These are phyloP conservation scores for Patagioenas fasciata DNA, from an alignment of 2,113 vertebrate genomes.

Conservation along the genomic window DNA sequence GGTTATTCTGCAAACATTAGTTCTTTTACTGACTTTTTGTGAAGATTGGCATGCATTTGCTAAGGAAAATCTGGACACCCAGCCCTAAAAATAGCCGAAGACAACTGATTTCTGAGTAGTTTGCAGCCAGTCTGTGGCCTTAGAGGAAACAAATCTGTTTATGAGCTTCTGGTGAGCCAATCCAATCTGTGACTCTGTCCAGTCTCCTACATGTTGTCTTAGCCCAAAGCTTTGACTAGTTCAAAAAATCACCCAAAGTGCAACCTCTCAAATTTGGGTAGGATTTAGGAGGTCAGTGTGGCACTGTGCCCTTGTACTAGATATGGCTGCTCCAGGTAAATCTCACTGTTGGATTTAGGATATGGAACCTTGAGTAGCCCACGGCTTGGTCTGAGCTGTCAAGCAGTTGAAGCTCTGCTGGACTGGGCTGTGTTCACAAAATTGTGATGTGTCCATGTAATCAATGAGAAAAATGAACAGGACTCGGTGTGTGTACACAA, in stretches of 20 bases:
- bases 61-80: constrained; percentile 55
- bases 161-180: constrained; percentile 5
- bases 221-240: neutral
- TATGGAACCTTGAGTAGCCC: neutral
- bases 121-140: constrained; percentile 59
- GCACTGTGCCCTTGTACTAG: neutral
- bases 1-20: constrained; percentile 26
- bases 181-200: constrained; percentile 25
- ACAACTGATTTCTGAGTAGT: constrained; percentile 46
- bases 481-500: neutral
- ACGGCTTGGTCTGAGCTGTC: neutral
- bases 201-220: neutral
- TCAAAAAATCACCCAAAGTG: neutral
- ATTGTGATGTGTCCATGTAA: neutral
- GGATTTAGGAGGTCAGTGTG: neutral
- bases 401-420: neutral
- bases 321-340: neutral
- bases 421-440: neutral
- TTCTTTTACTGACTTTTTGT: constrained; percentile 36
- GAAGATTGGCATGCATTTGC: constrained; percentile 48
- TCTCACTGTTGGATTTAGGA: neutral
- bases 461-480: neutral
- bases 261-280: neutral
- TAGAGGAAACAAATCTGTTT: constrained; percentile 63
- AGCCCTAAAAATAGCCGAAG: constrained; percentile 55